These are phyloP conservation scores for Poecilia velifera DNA, from an alignment of 2,797 vertebrate species.

Conservation along the genomic window DNA sequence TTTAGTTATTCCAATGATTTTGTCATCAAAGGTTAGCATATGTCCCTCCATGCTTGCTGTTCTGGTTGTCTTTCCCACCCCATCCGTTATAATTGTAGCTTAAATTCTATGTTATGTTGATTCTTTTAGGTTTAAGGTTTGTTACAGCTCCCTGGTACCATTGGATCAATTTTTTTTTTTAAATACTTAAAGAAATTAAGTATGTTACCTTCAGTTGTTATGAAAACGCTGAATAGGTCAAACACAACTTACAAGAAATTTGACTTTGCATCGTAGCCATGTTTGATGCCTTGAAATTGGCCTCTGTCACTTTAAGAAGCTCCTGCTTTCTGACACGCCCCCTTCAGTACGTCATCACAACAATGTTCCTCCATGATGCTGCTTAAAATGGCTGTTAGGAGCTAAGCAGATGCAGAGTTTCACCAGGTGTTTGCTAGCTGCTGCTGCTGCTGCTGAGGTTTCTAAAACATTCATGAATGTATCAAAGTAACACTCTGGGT, in stretches of 20 bases:
- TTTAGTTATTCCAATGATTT: neutral
- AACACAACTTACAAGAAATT: too few species aligned
- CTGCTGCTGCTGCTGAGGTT: neutral
- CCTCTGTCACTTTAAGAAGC: neutral
- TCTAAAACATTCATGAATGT: neutral
- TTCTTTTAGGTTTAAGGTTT: too few species aligned
- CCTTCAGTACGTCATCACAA: too few species aligned
- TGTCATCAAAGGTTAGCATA: neutral
- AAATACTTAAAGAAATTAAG: neutral
- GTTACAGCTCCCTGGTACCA: neutral
- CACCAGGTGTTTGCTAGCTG: neutral
- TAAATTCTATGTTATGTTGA: too few species aligned
- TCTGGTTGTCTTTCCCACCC: neutral
- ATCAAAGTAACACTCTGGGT: neutral
- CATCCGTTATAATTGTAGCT: neutral
- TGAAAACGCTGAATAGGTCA: too few species aligned
- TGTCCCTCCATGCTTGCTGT: neutral
- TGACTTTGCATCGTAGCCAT: too few species aligned
- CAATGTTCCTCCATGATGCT: too few species aligned
- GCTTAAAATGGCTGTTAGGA: too few species aligned
- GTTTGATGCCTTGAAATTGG: too few species aligned
- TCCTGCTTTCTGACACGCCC: too few species aligned
- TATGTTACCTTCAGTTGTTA: too few species aligned
- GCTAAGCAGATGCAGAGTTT: too few species aligned
- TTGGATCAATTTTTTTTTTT: neutral